These are phyloP conservation scores for Suillia variegata DNA, from an alignment of 2,888 invertebrate genomes.

Conservation along the genomic window DNA sequence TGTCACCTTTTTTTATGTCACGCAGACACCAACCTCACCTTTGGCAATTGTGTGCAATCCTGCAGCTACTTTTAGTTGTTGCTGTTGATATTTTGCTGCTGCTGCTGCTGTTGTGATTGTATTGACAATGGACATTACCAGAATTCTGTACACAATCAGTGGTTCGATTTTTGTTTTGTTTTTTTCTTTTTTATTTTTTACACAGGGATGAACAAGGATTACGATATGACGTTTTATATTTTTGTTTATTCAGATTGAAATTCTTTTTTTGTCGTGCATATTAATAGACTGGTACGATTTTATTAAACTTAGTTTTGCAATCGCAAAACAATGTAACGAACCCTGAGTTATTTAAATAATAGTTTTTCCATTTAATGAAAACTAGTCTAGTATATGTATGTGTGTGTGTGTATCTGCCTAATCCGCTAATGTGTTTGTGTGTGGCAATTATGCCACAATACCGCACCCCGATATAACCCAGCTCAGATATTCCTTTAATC, in stretches of 20 bases:
- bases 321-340: no score
- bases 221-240: not conserved
- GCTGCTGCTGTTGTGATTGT: not conserved
- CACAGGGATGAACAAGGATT: not conserved
- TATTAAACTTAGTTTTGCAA: no score
- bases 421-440: not conserved
- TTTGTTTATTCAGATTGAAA: not conserved
- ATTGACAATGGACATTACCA: not conserved
- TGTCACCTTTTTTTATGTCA: constrained; percentile 34
- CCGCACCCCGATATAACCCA: not conserved
- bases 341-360: no score
- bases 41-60: not conserved
- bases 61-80: not conserved
- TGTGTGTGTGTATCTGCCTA: not conserved
- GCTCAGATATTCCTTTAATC: not conserved
- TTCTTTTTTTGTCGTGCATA: no score
- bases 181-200: not conserved
- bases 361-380: no score
- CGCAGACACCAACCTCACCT: constrained; percentile 36
- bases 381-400: no score
- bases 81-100: not conserved
- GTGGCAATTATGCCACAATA: not conserved
- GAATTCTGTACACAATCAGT: not conserved
- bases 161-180: not conserved
- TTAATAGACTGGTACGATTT: no score